phyloP scores from a whole-genome alignment of 2,888 invertebrate species.

The Sceliomorpha sp. region DNA sequence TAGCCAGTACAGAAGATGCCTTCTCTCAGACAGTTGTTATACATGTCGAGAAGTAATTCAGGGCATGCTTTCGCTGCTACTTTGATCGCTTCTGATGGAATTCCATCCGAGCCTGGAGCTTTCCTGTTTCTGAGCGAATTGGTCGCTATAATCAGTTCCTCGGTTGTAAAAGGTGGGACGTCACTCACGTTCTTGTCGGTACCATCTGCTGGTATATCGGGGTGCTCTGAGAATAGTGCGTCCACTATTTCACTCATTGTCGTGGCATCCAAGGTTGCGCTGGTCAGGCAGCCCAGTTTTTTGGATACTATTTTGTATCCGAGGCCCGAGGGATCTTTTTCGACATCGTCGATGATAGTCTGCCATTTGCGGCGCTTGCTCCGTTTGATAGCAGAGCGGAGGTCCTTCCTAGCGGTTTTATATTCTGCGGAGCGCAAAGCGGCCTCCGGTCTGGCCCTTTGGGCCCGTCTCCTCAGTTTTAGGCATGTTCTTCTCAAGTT shows the following conservation, averaged over 20 bases:
- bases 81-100: slow-evolving; percentile 19
- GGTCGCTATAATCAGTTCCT: background rate
- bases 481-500: slow-evolving; percentile 46
- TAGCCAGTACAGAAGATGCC: background rate
- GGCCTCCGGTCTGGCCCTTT: slow-evolving; percentile 10
- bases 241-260: slow-evolving; percentile 13
- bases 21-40: background rate
- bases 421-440: slow-evolving; percentile 7
- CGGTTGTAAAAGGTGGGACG: background rate
- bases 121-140: slow-evolving; percentile 25
- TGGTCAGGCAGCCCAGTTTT: slow-evolving; percentile 21
- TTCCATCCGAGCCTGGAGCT: slow-evolving; percentile 42
- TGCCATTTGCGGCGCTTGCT: slow-evolving; percentile 55
- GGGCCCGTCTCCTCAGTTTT: slow-evolving; percentile 25
- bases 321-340: slow-evolving; percentile 34
- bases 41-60: background rate
- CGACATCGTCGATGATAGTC: background rate
- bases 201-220: background rate
- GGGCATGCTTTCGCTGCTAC: background rate
- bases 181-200: background rate
- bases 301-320: slow-evolving; percentile 35
- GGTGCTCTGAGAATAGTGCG: slow-evolving; percentile 25
- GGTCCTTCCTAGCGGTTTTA: slow-evolving; percentile 23
- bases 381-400: slow-evolving; percentile 20
- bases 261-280: too few relatives aligned